These are phyloP conservation scores for Ptiloglossa arizonensis DNA, from an alignment of 1,140 invertebrate genomes.

Conservation along the genomic window DNA sequence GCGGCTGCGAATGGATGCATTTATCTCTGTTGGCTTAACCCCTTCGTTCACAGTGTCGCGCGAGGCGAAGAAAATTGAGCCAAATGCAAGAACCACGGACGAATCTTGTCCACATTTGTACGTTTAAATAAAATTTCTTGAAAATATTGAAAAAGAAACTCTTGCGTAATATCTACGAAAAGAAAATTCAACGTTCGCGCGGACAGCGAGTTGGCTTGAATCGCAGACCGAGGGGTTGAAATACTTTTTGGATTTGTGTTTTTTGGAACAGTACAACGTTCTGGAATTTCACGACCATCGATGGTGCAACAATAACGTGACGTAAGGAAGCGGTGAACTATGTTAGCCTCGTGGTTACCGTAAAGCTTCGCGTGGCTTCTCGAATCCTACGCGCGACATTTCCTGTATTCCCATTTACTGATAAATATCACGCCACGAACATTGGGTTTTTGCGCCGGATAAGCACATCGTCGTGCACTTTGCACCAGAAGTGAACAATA, in stretches of 20 bases:
- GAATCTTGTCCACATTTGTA: too few relatives aligned
- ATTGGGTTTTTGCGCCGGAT: background rate
- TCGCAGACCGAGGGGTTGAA: too few relatives aligned
- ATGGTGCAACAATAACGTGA: background rate
- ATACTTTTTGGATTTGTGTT: too few relatives aligned
- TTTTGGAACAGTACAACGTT: too few relatives aligned
- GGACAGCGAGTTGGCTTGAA: too few relatives aligned
- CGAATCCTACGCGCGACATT: background rate
- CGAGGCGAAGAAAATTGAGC: background rate
- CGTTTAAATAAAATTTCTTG: too few relatives aligned
- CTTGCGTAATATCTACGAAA: too few relatives aligned
- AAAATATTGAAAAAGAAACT: too few relatives aligned
- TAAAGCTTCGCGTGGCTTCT: background rate
- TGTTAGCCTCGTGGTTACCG: background rate
- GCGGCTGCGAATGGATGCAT: too few relatives aligned
- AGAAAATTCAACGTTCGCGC: too few relatives aligned
- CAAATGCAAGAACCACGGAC: background rate
- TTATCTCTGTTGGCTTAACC: too few relatives aligned
- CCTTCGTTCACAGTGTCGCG: too few relatives aligned
- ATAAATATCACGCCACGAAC: constrained; percentile 7
- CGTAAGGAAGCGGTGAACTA: background rate
- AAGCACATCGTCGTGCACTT: background rate
- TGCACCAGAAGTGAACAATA: background rate
- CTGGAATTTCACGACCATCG: background rate
- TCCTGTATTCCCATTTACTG: constrained; percentile 3